phyloP scores from a whole-genome alignment of 2,797 vertebrate species.

The Borostomias antarcticus region DNA sequence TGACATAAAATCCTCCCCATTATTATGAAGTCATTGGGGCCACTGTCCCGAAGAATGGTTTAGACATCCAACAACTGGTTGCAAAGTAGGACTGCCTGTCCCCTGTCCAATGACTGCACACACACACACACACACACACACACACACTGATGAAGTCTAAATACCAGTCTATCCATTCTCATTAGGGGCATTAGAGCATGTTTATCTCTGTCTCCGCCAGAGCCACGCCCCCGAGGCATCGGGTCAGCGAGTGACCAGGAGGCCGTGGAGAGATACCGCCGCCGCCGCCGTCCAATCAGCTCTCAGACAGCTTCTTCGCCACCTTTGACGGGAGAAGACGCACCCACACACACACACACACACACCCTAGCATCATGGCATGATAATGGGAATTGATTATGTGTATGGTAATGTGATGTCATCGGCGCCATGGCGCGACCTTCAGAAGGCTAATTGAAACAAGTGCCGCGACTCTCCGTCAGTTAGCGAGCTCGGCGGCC shows the following conservation, averaged over 20 bases:
- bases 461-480: neutral
- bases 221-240: neutral
- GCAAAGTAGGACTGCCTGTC: no score
- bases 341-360: neutral
- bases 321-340: neutral
- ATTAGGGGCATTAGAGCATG: conserved; percentile 4
- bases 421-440: conserved; percentile 4
- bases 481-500: neutral
- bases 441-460: conserved; percentile 17
- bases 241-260: neutral
- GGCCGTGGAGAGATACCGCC: neutral
- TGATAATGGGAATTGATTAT: conserved; percentile 24
- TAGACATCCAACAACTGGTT: no score
- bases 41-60: neutral
- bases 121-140: neutral
- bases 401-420: conserved; percentile 13
- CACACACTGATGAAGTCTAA: conserved; percentile 5
- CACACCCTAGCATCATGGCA: neutral
- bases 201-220: neutral
- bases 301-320: neutral
- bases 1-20: no score
- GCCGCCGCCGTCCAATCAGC: neutral
- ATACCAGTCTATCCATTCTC: conserved; percentile 9
- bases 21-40: no score
- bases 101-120: neutral